Evolutionary conservation across 1,140 invertebrate species (phyloP), one percentile per base, ranked within the genome.

Genomic region (Acyrthosiphon pisum): DNA sequence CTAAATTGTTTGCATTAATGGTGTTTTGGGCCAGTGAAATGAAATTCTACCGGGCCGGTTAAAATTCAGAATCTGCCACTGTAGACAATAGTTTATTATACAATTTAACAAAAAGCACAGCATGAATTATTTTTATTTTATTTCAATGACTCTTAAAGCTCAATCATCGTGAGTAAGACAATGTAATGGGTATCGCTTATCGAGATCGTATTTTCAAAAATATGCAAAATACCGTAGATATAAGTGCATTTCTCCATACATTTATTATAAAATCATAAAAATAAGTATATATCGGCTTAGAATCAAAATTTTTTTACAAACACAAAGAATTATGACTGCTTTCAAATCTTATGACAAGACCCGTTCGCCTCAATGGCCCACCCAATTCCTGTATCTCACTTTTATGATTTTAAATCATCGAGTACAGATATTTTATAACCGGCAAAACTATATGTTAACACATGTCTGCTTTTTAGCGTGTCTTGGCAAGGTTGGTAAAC

Each of bases 401-500:
- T 91, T 35, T 76, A 50, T n/a, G 84, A 50, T 48, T 41, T 56
- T 56, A n/a, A 81, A 48, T 22, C 22, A 83, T 92, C 22, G 68
- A 48, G 44, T 92, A 37, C 30, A 48, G 20, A 56, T 22, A 76
- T 50, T 48, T 92, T 83, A 92, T 48, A 18, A 1, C 41, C 76
- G 91, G 46, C 35, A 23, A 83, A 35, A n/a, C 6, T 48, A 35
- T 41, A 92, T 50, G 68, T 83, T 84, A 92, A 92, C 91, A 83
- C 91, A 50, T 83, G 91, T 83, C 30, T 50, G 68, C 68, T 44
- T 91, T 44, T 90, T 60, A 68, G 56, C 41, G 11, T 46, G 60
- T 81, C 84, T 92, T 92, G 91, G 91, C 91, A 92, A 83, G 91
- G 68, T 84, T 92, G 20, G 46, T 92, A 83, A 81, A 83, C 76